phyloP scores from a whole-genome alignment of 2,888 invertebrate genomes.

The Dryadula phaetusa region DNA sequence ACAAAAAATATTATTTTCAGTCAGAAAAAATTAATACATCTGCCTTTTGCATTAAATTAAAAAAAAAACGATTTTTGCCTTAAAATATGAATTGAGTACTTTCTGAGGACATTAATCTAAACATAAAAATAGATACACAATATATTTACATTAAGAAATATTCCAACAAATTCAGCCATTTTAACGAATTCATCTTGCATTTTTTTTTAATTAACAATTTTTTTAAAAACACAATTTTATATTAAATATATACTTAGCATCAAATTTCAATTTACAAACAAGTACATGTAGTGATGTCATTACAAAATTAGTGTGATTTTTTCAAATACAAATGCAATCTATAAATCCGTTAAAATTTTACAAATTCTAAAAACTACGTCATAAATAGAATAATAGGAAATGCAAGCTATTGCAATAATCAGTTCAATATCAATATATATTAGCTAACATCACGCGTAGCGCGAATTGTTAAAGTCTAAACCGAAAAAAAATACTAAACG shows the following conservation, averaged over 20 bases:
- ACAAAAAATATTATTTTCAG: background rate
- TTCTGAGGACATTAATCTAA: conserved; percentile 1
- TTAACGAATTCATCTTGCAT: conserved; percentile 16
- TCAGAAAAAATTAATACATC: background rate
- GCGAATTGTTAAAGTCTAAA: background rate
- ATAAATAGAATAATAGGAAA: conserved; percentile 19
- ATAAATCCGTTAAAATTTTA: background rate
- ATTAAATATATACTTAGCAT: background rate
- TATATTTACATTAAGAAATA: conserved; percentile 8
- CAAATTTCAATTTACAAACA: conserved; percentile 1
- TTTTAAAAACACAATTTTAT: background rate
- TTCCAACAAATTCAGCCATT: background rate
- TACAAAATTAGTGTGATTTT: background rate
- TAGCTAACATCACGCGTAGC: background rate
- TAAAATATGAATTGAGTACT: conserved; percentile 2
- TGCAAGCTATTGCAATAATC: conserved; percentile 11
- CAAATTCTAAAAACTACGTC: conserved; percentile 4
- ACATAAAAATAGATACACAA: background rate
- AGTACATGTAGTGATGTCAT: background rate
- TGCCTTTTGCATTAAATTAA: background rate
- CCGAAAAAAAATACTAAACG: conserved; percentile 7
- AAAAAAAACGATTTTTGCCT: background rate
- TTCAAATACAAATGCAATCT: background rate
- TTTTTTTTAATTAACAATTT: background rate
- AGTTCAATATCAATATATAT: conserved; percentile 20